phyloP scores from a whole-genome alignment of 2,797 vertebrate species.

The Echeneis naucrates region DNA sequence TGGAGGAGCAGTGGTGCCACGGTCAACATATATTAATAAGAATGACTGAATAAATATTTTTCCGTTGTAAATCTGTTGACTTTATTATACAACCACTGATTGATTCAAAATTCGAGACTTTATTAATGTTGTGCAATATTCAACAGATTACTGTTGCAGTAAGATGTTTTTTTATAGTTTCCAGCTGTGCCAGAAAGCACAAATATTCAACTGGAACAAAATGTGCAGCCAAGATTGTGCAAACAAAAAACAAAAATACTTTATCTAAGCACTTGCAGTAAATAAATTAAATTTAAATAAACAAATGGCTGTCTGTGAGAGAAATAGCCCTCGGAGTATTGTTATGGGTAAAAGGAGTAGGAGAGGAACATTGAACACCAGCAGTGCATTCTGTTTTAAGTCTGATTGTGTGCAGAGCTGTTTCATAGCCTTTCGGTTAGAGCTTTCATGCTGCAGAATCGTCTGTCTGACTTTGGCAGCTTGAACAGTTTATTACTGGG shows the following conservation, averaged over 20 bases:
- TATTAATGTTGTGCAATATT: too few relatives aligned
- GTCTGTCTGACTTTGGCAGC: neutral
- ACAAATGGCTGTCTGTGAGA: neutral
- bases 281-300: neutral
- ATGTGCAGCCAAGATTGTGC: neutral
- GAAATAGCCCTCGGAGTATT: neutral
- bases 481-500: neutral
- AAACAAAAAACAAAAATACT: neutral
- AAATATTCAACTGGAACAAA: neutral
- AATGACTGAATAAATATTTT: conserved; percentile 35
- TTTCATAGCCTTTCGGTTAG: neutral
- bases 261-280: neutral
- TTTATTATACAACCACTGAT: neutral
- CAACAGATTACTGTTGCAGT: too few relatives aligned
- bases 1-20: conserved; percentile 5
- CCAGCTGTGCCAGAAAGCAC: neutral
- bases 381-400: neutral
- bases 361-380: neutral
- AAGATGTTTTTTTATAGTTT: too few relatives aligned
- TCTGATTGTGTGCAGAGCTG: neutral
- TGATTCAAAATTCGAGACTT: too few relatives aligned
- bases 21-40: conserved; percentile 22
- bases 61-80: conserved; percentile 15
- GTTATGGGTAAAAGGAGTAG: neutral
- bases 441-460: neutral